These are phyloP conservation scores for Xenops minutus DNA, from an alignment of 2,797 vertebrate genomes.

Conservation along the genomic window DNA sequence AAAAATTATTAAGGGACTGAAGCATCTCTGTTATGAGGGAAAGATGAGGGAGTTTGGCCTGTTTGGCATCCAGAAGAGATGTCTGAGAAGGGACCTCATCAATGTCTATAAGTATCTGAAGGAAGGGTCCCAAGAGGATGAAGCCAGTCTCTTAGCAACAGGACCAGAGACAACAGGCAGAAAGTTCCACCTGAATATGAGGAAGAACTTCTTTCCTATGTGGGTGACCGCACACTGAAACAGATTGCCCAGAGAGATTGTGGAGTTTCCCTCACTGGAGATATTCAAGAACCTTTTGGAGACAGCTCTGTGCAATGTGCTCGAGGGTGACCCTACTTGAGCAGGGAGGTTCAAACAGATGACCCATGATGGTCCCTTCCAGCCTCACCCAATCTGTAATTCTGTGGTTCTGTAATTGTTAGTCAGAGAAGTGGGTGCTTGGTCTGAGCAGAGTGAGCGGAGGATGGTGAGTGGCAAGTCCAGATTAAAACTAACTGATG, in stretches of 20 bases:
- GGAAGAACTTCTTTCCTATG: not conserved
- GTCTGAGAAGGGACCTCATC: not conserved
- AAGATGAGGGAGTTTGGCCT: not conserved
- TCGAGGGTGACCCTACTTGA: not conserved
- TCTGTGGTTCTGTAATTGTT: not conserved
- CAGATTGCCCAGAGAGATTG: not conserved
- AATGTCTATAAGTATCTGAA: not conserved
- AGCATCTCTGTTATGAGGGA: not conserved
- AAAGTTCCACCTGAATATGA: not conserved
- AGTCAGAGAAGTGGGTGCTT: not conserved
- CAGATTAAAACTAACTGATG: not conserved
- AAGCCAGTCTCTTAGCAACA: not conserved
- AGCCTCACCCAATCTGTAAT: not conserved
- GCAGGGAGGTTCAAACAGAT: not conserved
- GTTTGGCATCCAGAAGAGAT: not conserved
- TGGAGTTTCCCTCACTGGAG: not conserved
- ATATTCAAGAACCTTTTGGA: not conserved
- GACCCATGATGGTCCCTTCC: not conserved
- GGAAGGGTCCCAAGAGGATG: not conserved
- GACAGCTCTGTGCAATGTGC: not conserved
- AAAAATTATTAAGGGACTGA: not conserved
- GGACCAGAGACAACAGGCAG: not conserved
- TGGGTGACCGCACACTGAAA: rapidly evolving
- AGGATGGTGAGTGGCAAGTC: not conserved
- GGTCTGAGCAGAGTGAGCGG: not conserved